Base-by-base conservation (phyloP, 2,888 invertebrate genomes). In the Malthinus flaveolus region DNA sequence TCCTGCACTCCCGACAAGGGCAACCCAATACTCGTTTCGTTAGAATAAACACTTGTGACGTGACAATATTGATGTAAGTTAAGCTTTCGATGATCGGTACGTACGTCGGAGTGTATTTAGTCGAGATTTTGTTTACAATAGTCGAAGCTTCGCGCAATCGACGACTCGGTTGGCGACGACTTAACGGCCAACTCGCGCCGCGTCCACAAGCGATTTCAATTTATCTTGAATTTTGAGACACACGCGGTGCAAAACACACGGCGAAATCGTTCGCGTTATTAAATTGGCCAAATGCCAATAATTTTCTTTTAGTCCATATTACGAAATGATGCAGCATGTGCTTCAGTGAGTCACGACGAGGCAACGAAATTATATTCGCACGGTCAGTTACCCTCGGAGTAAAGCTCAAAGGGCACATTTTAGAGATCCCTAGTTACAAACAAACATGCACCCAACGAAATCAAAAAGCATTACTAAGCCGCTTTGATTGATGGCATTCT, bases 381-480 rank as follows among this genome's bases (percentile, higher is more conserved):
- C 75, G 76, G 76, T 76, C 75, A 75, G 75, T 76, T 75, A 75
- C 69, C 69, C 72, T 57, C 53, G 5, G 60, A 64, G 74, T 71
- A 73, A 73, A 67, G 71, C 61, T 61, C 65, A 63, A 63, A 66
- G 68, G 66, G 66, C 52, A 55, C 53, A 56, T 55, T 62, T 49
- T 35, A 51, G 49, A 23, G 23, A 23, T 48, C 56, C 59, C 59
- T 48, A 15, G 52, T 42, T 51, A 54, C 62, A 59, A 59, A 59
- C 56, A 57, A 57, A 56, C 57, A 42, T 35, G 51, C 53, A 56
- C 52, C 54, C 37, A 55, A 49, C 60, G 34, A 54, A 62, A 62
- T 62, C 59, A 62, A 62, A 42, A 60, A 55, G 56, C 62, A 54
- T 62, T 57, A 60, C 56, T 57, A 61, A 63, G 60, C 55, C 60